Conservation (phyloP, 1,140 invertebrate species). For the Drosophila trapezifrons region DNA sequence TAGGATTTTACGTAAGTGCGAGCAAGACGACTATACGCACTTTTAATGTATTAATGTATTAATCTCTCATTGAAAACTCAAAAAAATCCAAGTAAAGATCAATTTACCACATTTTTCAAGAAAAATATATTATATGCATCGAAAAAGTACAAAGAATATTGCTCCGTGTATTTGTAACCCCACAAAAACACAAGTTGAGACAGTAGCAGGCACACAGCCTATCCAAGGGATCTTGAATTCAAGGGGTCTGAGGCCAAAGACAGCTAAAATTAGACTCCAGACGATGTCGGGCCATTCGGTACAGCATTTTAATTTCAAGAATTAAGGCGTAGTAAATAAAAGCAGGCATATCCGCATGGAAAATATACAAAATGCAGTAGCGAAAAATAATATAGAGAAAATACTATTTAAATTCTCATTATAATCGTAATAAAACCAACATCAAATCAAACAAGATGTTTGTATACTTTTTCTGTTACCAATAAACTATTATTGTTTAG, state of each 20-base stretch:
- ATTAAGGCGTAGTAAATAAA: constrained; percentile 73
- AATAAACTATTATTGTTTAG: constrained; percentile 13
- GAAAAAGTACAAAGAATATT: neutral
- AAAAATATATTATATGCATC: neutral
- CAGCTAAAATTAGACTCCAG: constrained; percentile 80
- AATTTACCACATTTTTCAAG: neutral
- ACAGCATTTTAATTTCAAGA: constrained; percentile 74
- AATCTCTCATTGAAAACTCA: no score
- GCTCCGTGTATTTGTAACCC: constrained; percentile 1
- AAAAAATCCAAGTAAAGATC: no score
- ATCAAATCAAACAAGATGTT: neutral
- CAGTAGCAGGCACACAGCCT: constrained; percentile 31
- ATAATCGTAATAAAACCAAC: neutral
- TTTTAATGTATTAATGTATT: no score
- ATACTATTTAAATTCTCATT: neutral
- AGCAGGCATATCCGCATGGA: constrained; percentile 8
- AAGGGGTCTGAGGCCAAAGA: constrained; percentile 32
- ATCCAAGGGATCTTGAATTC: constrained; percentile 18
- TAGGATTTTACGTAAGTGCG: no score
- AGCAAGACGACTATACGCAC: no score
- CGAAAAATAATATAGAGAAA: no score
- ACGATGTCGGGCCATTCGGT: constrained; percentile 54
- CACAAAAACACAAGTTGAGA: constrained; percentile 17
- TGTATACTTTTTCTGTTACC: neutral
- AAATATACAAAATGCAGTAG: constrained; percentile 8